These are phyloP conservation scores for Anastrepha obliqua DNA, from an alignment of 1,140 invertebrate genomes.

Conservation along the genomic window DNA sequence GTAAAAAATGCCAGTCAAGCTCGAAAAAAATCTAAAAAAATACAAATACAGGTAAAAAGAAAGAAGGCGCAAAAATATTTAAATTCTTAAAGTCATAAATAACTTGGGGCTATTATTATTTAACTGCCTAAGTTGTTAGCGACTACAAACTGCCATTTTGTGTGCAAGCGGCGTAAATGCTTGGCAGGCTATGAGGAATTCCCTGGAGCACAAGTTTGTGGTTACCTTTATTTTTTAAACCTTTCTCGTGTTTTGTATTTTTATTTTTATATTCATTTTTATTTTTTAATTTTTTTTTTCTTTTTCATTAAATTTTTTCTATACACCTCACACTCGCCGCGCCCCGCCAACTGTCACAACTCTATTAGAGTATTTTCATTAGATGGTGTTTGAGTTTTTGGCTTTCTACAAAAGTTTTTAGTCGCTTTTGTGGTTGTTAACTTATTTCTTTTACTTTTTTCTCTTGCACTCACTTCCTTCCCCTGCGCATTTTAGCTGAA, in stretches of 20 bases:
- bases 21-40: background rate
- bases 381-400: background rate
- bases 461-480: background rate
- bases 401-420: background rate
- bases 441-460: background rate
- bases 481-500: background rate
- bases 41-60: background rate
- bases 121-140: slow-evolving; percentile 1
- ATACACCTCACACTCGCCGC: background rate
- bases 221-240: background rate
- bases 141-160: background rate
- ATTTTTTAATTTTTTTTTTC: background rate
- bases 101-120: background rate
- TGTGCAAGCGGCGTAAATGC: background rate
- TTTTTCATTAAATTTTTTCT: background rate
- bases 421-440: background rate
- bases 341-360: background rate
- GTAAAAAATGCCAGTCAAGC: no score
- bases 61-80: background rate
- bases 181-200: background rate
- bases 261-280: background rate
- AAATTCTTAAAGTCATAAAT: slow-evolving; percentile 6
- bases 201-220: background rate
- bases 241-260: background rate
- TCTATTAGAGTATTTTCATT: slow-evolving; percentile 31